Evolutionary conservation across 2,113 vertebrate species (phyloP).

Genomic region (Nothoprocta perdicaria): DNA sequence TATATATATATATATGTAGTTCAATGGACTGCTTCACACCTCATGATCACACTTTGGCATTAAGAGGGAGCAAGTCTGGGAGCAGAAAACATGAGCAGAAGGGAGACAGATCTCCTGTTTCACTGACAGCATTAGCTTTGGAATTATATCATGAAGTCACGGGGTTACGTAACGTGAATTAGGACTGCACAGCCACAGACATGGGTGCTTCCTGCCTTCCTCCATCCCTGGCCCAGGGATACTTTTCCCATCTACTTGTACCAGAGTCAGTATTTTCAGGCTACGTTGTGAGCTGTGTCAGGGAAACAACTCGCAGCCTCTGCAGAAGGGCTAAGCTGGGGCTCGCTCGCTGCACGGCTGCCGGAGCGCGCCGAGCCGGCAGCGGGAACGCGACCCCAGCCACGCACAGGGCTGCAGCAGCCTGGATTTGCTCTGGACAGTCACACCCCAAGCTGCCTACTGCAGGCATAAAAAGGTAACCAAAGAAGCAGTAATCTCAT

Average conservation of each 20-base stretch:
- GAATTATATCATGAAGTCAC: neutral
- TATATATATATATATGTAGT: neutral
- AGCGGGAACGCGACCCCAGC: constrained; percentile 46
- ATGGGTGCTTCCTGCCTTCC: neutral
- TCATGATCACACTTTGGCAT: accelerated
- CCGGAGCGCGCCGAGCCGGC: constrained; percentile 44
- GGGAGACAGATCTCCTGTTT: neutral
- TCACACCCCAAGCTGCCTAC: constrained; percentile 45
- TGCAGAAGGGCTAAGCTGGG: constrained; percentile 11
- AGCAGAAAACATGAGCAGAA: neutral
- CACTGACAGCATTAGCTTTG: neutral
- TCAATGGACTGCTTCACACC: neutral
- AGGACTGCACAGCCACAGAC: neutral
- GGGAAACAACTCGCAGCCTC: constrained; percentile 10
- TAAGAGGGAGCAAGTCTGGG: neutral
- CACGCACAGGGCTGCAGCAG: constrained; percentile 53
- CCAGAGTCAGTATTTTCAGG: neutral
- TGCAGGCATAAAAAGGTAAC: constrained; percentile 40
- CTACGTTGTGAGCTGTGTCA: neutral
- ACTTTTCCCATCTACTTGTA: neutral
- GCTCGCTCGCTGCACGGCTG: constrained; percentile 2
- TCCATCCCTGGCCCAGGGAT: neutral
- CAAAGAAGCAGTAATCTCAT: neutral
- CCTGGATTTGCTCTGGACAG: constrained; percentile 66
- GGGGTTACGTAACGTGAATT: neutral